Evolutionary conservation across 2,113 vertebrate species (phyloP), one percentile per base, ranked within the genome.

Genomic region (Phocoena sinus): DNA sequence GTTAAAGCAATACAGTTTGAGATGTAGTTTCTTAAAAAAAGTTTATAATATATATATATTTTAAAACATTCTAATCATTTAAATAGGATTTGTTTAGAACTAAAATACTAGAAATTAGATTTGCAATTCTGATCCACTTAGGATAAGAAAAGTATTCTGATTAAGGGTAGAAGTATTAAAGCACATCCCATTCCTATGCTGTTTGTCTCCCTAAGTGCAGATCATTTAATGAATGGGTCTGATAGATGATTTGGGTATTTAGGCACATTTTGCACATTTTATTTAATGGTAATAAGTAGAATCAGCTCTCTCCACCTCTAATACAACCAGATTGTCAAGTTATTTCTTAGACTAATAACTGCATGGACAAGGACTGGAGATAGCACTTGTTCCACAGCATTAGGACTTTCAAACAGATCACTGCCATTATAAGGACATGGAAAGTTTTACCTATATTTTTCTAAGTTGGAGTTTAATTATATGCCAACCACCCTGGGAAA

Each of bases 401-500:
- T 44, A 97, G 88, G 60, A 70, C 60, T 77, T 90, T 56, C 53
- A 65, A 84, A 84, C n/a, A 81, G 79, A 89, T 70, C 33, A 26
- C 41, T 73, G 50, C 56, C 50, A 15, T 92, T 67, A 38, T 18
- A 90, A 92, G 85, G 50, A 77, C 60, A 76, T 41, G 50, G 70
- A 53, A 88, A 92, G 31, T 87, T 74, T 95, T 95, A 80, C 77
- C 63, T 73, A 21, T 79, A 41, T 90, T 68, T 89, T 36, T 62
- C 50, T 81, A 70, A 80, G 73, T 44, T 53, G 70, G 21, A 82
- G 80, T 89, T 95, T 95, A 94, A 86, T 82, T 79, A 93, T n/a
- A 86, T 68, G 74, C 56, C n/a, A 88, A 31, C 62, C 68, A 92
- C 71, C 18, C 63, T 80, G 47, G 58, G 65, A 73, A 97, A 88